Percentiles rank a stretch among this genome's conserved stretches.
phyloP scores from a whole-genome alignment of 2,113 vertebrate species.

The Psittacula cyanocephala region DNA sequence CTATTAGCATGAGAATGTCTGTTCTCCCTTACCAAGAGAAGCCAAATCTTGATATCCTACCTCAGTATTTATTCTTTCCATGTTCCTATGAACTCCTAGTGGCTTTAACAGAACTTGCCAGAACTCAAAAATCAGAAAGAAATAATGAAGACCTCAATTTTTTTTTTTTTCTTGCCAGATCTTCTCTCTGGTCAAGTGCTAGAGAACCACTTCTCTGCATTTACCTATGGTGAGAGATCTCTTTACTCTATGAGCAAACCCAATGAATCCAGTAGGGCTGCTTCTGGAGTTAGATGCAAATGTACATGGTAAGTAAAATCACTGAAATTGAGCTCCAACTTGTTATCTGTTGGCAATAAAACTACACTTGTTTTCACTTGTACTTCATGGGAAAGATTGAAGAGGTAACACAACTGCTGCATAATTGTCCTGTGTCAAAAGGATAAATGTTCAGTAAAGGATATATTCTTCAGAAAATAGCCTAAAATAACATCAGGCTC shows the following conservation, averaged over 20 bases:
- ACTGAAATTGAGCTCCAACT: neutral
- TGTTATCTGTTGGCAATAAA: neutral
- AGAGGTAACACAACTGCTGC: neutral
- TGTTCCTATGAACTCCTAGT: neutral
- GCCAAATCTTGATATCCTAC: neutral
- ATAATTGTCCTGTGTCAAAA: neutral
- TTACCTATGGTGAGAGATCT: neutral
- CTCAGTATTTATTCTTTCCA: neutral
- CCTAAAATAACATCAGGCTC: neutral
- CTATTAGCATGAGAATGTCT: neutral
- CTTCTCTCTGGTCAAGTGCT: neutral
- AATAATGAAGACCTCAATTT: accelerated
- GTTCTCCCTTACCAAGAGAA: neutral
- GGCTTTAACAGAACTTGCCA: neutral
- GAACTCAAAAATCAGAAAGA: neutral
- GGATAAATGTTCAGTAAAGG: neutral
- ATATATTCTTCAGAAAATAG: neutral
- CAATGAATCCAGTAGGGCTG: neutral
- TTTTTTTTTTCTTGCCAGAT: neutral
- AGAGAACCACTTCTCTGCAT: neutral
- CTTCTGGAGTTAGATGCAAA: neutral
- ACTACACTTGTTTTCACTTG: neutral
- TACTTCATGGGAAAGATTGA: neutral
- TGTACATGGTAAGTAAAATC: neutral
- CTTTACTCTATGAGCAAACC: neutral